phyloP scores from a whole-genome alignment of 2,113 vertebrate species.

The Crypturellus undulatus region DNA sequence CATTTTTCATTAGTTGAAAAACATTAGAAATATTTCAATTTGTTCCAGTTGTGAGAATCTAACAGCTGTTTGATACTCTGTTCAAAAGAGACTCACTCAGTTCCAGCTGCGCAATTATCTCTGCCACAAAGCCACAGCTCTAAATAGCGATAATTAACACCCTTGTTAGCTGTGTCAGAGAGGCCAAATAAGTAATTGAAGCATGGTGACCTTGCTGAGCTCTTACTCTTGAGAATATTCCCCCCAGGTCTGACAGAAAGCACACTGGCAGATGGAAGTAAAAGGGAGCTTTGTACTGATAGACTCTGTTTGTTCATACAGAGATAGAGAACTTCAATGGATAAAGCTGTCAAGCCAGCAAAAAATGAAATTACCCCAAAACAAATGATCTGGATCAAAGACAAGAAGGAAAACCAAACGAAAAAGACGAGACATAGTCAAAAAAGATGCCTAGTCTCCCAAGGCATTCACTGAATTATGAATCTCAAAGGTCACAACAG shows the following conservation, averaged over 20 bases:
- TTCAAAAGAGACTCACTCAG: conserved; percentile 22
- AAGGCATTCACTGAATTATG: neutral
- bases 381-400: conserved; percentile 51
- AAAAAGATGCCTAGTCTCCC: conserved; percentile 24
- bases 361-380: conserved; percentile 62
- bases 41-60: conserved; percentile 52
- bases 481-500: conserved; percentile 40
- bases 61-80: conserved; percentile 45
- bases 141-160: conserved; percentile 63
- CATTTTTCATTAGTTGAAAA: conserved; percentile 27
- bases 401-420: conserved; percentile 36
- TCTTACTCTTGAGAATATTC: conserved; percentile 28
- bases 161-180: conserved; percentile 61
- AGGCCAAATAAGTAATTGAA: conserved; percentile 64
- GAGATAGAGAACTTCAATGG: conserved; percentile 36
- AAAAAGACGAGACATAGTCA: neutral
- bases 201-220: conserved; percentile 55
- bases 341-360: conserved; percentile 9
- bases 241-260: conserved; percentile 34
- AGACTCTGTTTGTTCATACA: neutral
- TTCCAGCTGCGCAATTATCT: conserved; percentile 68
- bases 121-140: conserved; percentile 26
- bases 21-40: conserved; percentile 26
- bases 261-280: neutral
- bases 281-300: conserved; percentile 33